Conservation (phyloP, 2,797 vertebrate genomes). For the Sebastes minor region DNA sequence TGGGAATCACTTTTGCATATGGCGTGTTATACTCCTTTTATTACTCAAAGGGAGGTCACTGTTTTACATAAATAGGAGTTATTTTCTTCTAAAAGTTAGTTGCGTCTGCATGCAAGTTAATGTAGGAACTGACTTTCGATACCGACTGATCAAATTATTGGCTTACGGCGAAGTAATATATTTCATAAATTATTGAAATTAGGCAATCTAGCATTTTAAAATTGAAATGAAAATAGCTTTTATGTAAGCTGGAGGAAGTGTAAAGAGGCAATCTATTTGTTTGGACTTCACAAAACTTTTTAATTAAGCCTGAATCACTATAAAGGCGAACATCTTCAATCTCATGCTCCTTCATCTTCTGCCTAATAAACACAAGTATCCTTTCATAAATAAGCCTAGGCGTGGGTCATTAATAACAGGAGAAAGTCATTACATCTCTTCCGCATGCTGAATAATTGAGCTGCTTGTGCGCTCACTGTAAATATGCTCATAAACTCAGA, state of each 20-base stretch:
- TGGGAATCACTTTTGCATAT: slow-evolving; percentile 8
- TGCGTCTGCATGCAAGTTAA: neutral
- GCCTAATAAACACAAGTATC: slow-evolving; percentile 67
- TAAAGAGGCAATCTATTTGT: slow-evolving; percentile 52
- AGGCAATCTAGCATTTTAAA: slow-evolving; percentile 18
- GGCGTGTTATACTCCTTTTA: neutral
- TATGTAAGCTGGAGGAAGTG: slow-evolving; percentile 16
- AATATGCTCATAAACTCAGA: slow-evolving; percentile 60
- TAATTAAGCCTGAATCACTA: slow-evolving; percentile 57
- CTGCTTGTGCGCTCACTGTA: slow-evolving; percentile 57
- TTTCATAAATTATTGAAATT: slow-evolving; percentile 44
- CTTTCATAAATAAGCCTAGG: slow-evolving; percentile 72
- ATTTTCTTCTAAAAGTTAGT: neutral
- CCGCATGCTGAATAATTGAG: slow-evolving; percentile 77
- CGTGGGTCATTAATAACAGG: slow-evolving; percentile 79
- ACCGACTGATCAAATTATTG: slow-evolving; percentile 19
- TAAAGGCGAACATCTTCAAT: slow-evolving; percentile 56
- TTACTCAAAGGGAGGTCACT: slow-evolving; percentile 21
- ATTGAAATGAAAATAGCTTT: slow-evolving; percentile 44
- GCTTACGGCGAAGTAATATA: neutral
- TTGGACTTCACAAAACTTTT: slow-evolving; percentile 62
- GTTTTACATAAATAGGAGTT: slow-evolving; percentile 17
- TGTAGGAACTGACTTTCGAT: neutral
- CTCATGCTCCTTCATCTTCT: slow-evolving; percentile 60
- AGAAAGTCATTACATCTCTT: slow-evolving; percentile 76